A percentile compares a stretch with the other conserved stretches of the same genome.
These are phyloP conservation scores for Pica pica DNA, from an alignment of 2,113 vertebrate species.

Conservation along the genomic window DNA sequence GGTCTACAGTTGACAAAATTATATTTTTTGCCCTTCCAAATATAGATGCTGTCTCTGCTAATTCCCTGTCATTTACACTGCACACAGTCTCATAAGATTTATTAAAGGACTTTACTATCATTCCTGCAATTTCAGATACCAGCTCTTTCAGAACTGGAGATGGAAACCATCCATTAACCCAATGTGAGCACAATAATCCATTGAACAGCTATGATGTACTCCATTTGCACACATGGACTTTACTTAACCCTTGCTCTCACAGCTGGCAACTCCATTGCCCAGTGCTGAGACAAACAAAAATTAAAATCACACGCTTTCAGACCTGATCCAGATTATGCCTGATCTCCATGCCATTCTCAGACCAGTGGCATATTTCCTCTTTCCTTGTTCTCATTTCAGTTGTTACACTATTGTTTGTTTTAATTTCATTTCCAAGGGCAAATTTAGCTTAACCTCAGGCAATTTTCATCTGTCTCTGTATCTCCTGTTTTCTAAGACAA, in stretches of 20 bases:
- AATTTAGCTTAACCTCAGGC: not conserved
- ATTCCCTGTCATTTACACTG: not conserved
- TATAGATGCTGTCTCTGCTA: not conserved
- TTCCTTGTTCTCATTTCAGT: constrained; percentile 28
- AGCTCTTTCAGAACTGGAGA: not conserved
- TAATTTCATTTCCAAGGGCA: not conserved
- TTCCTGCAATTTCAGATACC: not conserved
- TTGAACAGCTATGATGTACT: not conserved
- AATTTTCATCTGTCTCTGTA: not conserved
- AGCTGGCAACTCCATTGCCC: not conserved
- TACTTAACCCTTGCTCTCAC: not conserved
- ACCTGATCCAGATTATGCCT: not conserved
- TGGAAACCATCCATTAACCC: not conserved
- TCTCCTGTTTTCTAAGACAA: not conserved
- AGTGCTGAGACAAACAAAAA: not conserved
- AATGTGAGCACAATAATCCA: not conserved
- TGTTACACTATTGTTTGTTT: not conserved
- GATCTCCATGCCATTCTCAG: not conserved
- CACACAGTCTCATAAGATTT: not conserved
- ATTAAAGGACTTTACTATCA: not conserved
- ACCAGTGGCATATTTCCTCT: not conserved
- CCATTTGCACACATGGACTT: not conserved
- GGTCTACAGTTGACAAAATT: not conserved
- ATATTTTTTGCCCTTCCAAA: not conserved
- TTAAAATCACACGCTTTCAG: not conserved